Conservation (phyloP, 2,888 invertebrate species). For the Microdon myrmicae region DNA sequence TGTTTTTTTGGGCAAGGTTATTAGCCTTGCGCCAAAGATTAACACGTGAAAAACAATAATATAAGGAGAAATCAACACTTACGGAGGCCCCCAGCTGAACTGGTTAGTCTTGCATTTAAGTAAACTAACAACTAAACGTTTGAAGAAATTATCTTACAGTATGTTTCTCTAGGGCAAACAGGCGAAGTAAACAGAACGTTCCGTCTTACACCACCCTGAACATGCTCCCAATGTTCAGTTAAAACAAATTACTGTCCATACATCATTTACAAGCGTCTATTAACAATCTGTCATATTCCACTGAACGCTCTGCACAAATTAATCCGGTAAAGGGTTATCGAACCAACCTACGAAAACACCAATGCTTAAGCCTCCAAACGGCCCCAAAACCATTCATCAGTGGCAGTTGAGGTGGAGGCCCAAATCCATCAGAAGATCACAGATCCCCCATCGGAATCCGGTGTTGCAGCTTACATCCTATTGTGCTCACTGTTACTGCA, state of each 20-base stretch:
- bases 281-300: slow-evolving; percentile 51
- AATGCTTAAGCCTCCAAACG: slow-evolving; percentile 28
- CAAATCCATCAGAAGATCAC: slow-evolving; percentile 62
- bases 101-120: too few species aligned
- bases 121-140: too few species aligned
- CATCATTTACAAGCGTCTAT: slow-evolving; percentile 38
- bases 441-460: slow-evolving; percentile 35
- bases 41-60: too few species aligned
- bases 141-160: too few species aligned
- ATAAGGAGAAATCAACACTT: too few species aligned
- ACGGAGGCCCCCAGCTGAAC: too few species aligned
- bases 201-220: too few species aligned
- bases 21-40: too few species aligned
- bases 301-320: slow-evolving; percentile 29
- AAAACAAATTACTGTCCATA: slow-evolving; percentile 41
- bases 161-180: too few species aligned
- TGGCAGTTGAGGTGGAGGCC: slow-evolving; percentile 67
- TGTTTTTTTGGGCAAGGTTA: too few species aligned
- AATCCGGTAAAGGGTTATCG: slow-evolving; percentile 50
- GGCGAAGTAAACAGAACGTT: too few species aligned
- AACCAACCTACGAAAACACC: slow-evolving; percentile 40
- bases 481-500: slow-evolving; percentile 40
- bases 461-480: slow-evolving; percentile 19
- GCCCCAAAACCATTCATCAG: slow-evolving; percentile 64
- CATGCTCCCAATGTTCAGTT: too few species aligned